Evolutionary conservation across 2,797 vertebrate species (phyloP).

Genomic region (Rhynchonycteris naso): DNA sequence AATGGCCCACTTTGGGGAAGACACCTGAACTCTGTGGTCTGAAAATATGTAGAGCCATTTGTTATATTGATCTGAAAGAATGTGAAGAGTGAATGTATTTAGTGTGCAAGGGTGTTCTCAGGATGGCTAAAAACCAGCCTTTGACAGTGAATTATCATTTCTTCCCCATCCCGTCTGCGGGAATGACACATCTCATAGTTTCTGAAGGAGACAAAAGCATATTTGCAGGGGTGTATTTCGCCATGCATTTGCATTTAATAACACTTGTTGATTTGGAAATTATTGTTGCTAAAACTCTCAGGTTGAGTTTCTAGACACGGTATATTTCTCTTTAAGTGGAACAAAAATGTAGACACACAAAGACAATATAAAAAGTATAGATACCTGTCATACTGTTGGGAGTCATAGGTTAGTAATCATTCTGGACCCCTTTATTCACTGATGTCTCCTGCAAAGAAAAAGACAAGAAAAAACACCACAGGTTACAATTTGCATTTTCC

Average conservation of each 20-base stretch:
- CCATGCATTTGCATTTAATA: not conserved
- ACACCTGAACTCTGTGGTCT: not conserved
- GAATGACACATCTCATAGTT: not conserved
- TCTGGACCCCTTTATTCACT: constrained; percentile 82
- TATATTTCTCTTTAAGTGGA: not conserved
- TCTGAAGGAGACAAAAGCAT: not conserved
- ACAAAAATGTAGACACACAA: constrained; percentile 7
- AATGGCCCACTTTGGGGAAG: not conserved
- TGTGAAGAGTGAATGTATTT: not conserved
- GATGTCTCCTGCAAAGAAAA: constrained; percentile 82
- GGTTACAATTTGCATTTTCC: constrained; percentile 46
- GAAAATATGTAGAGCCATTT: not conserved
- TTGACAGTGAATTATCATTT: not conserved
- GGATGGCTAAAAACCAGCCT: not conserved
- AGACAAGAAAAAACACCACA: constrained; percentile 56
- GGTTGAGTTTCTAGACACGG: not conserved
- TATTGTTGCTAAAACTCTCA: not conserved
- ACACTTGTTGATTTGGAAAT: constrained; percentile 6
- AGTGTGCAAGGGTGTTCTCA: not conserved
- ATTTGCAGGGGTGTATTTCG: not conserved
- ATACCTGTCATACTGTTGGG: constrained; percentile 91
- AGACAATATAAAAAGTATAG: constrained; percentile 26
- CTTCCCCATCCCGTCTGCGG: not conserved
- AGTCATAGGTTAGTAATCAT: constrained; percentile 88
- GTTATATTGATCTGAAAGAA: not conserved